Percentiles rank a stretch among this genome's conserved stretches.
Evolutionary conservation across 2,888 invertebrate genomes (phyloP).

Genomic region (Diadegma fenestrale): DNA sequence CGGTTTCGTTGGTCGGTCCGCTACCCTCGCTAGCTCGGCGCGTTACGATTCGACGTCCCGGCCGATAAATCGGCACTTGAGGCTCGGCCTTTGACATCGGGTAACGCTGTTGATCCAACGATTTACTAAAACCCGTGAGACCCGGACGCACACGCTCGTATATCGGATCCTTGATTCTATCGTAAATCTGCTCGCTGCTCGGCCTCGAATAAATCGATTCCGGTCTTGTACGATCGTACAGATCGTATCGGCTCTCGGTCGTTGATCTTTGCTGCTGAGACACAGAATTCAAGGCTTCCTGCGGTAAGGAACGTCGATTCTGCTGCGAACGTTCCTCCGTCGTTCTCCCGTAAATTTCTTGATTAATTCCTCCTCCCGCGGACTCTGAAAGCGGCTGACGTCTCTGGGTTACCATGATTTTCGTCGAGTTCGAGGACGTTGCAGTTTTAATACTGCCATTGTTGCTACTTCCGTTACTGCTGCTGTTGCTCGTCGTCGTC

Average conservation of each 20-base stretch:
- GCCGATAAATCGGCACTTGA: conserved; percentile 81
- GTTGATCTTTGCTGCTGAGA: conserved; percentile 51
- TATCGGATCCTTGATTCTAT: conserved; percentile 82
- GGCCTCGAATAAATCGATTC: conserved; percentile 86
- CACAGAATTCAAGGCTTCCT: conserved; percentile 26
- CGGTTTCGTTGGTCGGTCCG: conserved; percentile 75
- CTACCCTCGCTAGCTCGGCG: conserved; percentile 86
- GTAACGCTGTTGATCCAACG: conserved; percentile 76
- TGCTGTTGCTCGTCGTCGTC: conserved; percentile 32
- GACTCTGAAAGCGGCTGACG: conserved; percentile 53
- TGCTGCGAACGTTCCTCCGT: conserved; percentile 62
- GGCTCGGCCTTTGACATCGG: conserved; percentile 82
- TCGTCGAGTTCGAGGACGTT: conserved; percentile 54
- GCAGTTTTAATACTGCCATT: conserved; percentile 17
- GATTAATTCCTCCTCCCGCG: conserved; percentile 25
- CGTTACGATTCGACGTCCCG: conserved; percentile 76
- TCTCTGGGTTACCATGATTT: conserved; percentile 33
- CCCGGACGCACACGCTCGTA: conserved; percentile 81
- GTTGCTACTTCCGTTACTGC: conserved; percentile 10
- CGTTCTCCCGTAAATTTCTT: conserved; percentile 46
- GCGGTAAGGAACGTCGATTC: conserved; percentile 65
- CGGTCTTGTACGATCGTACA: conserved; percentile 80
- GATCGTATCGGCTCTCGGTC: conserved; percentile 73
- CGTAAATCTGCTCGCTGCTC: conserved; percentile 83
- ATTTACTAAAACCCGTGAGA: conserved; percentile 77